A percentile compares a stretch with the other conserved stretches of the same genome.
Evolutionary conservation across 2,888 invertebrate species (phyloP).

Genomic region (Tryphoninae sp.): DNA sequence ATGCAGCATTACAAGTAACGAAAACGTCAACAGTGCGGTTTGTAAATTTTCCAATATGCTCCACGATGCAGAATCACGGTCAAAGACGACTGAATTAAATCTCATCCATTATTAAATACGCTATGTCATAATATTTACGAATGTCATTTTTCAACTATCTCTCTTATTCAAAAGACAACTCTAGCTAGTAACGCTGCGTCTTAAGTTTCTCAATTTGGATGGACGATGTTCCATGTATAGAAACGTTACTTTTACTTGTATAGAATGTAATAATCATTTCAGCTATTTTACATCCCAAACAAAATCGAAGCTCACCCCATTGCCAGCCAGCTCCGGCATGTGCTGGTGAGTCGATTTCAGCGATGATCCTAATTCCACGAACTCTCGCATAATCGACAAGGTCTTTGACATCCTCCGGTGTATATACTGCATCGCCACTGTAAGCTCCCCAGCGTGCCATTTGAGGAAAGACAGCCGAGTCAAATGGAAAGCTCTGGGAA

Average conservation of each 20-base stretch:
- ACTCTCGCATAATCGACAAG: slow-evolving; percentile 89
- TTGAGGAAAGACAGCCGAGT: slow-evolving; percentile 88
- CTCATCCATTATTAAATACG: too few species aligned
- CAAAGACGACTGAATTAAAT: too few species aligned
- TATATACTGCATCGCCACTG: slow-evolving; percentile 89
- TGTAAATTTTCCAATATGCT: too few species aligned
- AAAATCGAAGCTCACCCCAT: slow-evolving; percentile 84
- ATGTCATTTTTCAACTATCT: too few species aligned
- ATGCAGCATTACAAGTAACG: too few species aligned
- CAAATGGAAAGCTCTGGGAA: slow-evolving; percentile 95
- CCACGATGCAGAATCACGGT: too few species aligned
- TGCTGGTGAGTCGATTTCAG: slow-evolving; percentile 96
- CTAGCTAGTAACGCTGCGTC: too few species aligned
- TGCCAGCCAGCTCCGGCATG: slow-evolving; percentile 94
- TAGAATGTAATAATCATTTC: not conserved
- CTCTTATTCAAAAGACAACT: too few species aligned
- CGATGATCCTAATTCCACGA: slow-evolving; percentile 92
- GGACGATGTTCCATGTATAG: too few species aligned
- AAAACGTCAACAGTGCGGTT: too few species aligned
- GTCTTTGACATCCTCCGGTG: slow-evolving; percentile 87
- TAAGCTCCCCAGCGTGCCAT: slow-evolving; percentile 93
- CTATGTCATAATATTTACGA: too few species aligned
- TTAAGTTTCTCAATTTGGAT: too few species aligned
- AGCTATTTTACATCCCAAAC: not conserved
- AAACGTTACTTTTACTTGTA: not conserved